phyloP scores from a whole-genome alignment of 2,888 invertebrate genomes.

The Agrypnus murinus region DNA sequence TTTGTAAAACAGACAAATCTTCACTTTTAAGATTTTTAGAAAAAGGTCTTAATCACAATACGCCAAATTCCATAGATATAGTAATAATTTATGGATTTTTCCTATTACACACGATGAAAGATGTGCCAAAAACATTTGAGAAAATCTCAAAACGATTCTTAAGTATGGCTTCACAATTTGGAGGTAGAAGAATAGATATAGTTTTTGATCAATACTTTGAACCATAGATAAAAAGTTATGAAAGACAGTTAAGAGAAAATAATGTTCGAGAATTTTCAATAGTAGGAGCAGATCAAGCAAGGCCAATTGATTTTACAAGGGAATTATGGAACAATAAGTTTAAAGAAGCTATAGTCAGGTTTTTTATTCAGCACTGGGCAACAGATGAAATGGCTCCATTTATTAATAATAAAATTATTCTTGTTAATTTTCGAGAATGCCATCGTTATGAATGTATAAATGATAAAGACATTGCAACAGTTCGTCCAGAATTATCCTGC shows the following conservation, averaged over 20 bases:
- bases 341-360: conserved; percentile 46
- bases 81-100: conserved; percentile 61
- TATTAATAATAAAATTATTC: conserved; percentile 45
- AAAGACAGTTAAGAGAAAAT: conserved; percentile 35
- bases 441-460: conserved; percentile 47
- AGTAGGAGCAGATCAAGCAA: conserved; percentile 43
- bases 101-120: conserved; percentile 57
- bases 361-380: conserved; percentile 48
- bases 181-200: conserved; percentile 56
- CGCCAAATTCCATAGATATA: conserved; percentile 46
- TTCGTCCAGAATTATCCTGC: conserved; percentile 45
- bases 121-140: conserved; percentile 55
- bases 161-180: conserved; percentile 34
- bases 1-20: conserved; percentile 61
- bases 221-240: conserved; percentile 53
- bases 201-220: conserved; percentile 56
- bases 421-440: conserved; percentile 50
- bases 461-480: conserved; percentile 36
- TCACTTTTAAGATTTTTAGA: conserved; percentile 53
- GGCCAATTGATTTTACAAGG: conserved; percentile 26
- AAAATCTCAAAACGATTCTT: conserved; percentile 55
- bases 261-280: conserved; percentile 35
- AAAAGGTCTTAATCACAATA: conserved; percentile 33
- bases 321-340: conserved; percentile 43
- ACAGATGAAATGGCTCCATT: conserved; percentile 50